These are phyloP conservation scores for Ophraella communa DNA, from an alignment of 2,888 invertebrate genomes.

Conservation along the genomic window DNA sequence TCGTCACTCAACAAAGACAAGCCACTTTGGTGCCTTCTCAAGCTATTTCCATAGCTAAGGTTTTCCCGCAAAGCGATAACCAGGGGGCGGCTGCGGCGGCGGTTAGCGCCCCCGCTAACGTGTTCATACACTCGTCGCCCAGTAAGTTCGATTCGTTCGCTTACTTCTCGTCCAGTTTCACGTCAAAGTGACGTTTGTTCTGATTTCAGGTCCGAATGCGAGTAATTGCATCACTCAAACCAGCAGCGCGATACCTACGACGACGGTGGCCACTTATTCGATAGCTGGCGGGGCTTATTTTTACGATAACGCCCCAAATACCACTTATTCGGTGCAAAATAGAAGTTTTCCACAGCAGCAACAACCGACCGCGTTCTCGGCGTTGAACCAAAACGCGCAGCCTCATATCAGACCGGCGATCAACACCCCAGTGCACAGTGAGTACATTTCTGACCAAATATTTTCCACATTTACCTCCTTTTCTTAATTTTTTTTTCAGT, in stretches of 20 bases:
- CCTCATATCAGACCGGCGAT: slow-evolving; percentile 50
- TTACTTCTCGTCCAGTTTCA: not conserved
- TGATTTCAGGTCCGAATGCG: slow-evolving; percentile 46
- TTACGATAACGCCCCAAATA: slow-evolving; percentile 54
- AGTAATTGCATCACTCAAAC: slow-evolving; percentile 45
- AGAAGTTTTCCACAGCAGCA: slow-evolving; percentile 52
- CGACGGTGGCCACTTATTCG: slow-evolving; percentile 54
- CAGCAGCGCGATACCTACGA: slow-evolving; percentile 47
- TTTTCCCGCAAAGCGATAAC: slow-evolving; percentile 52
- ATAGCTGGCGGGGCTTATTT: slow-evolving; percentile 55
- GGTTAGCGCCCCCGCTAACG: slow-evolving; percentile 49
- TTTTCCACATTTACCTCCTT: too few species aligned
- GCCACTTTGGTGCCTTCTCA: slow-evolving; percentile 53
- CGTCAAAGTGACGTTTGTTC: slow-evolving; percentile 1
- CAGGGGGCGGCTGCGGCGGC: slow-evolving; percentile 47
- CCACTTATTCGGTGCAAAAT: slow-evolving; percentile 50
- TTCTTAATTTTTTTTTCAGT: not conserved
- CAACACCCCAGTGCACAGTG: slow-evolving; percentile 54
- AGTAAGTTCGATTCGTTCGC: too few species aligned
- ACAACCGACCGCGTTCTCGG: slow-evolving; percentile 41
- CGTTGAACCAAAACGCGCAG: slow-evolving; percentile 51
- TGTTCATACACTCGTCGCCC: slow-evolving; percentile 56
- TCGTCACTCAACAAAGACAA: slow-evolving; percentile 54
- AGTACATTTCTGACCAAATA: slow-evolving; percentile 29
- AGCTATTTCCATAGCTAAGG: slow-evolving; percentile 58